Evolutionary conservation across 2,888 invertebrate species (phyloP).

Genomic region (Carpatolechia fugitivella): DNA sequence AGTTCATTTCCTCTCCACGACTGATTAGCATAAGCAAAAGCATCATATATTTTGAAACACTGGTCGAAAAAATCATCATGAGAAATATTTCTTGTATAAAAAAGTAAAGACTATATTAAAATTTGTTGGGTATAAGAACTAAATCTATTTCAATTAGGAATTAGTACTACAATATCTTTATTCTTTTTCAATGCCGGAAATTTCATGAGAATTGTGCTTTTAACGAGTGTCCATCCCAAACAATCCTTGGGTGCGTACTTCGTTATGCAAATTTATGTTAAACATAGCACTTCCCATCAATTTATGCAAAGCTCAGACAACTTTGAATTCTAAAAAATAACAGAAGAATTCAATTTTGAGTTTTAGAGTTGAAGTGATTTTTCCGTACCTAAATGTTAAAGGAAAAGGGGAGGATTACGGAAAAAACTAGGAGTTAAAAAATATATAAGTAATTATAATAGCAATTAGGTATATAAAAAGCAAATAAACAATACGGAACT

Average conservation of each 20-base stretch:
- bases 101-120: no score
- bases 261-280: slow-evolving; percentile 22
- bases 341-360: neutral
- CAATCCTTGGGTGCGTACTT: slow-evolving; percentile 16
- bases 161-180: neutral
- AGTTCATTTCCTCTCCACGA: slow-evolving; percentile 19
- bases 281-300: slow-evolving; percentile 14
- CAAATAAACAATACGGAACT: no score
- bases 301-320: slow-evolving; percentile 3
- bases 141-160: neutral
- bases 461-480: slow-evolving; percentile 3
- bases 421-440: no score
- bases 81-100: neutral
- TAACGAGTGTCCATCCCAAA: neutral
- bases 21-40: slow-evolving; percentile 2
- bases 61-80: neutral
- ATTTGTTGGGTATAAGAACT: no score
- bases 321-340: neutral
- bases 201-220: no score
- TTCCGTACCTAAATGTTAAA: no score
- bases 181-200: neutral
- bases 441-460: neutral
- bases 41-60: neutral
- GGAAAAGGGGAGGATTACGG: no score
- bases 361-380: no score